Base-by-base conservation (phyloP, 2,888 invertebrate genomes). In the Clistopyga incitator region DNA sequence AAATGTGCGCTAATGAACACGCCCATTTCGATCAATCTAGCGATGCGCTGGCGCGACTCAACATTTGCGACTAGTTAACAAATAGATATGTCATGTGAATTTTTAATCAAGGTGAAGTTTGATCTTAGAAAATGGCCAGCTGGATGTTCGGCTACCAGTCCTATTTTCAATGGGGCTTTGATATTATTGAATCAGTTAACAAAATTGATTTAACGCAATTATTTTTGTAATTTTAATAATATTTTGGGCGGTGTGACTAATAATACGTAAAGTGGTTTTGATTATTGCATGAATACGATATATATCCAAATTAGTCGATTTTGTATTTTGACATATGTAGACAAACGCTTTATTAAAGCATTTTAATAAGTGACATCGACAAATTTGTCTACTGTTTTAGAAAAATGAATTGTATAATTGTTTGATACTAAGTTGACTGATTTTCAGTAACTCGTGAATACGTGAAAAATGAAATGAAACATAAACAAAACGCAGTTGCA, bases 1-100 rank as follows among this genome's bases (percentile, higher is more conserved):
- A 72, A 64, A 74, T 47, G 65, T 54, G 59, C 45, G 74, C 68
- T 75, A 74, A 68, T 68, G 68, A 75, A 78, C 56, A 52, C 72
- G 52, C 67, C 42, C 65, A 65, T 52, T 68, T 64, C 64, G 70
- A 82, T 68, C 71, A 56, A 71, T 50, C 11, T 47, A 59, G 20
- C 56, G 34, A 56, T 23, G 23, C 45, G 54, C 18, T 20, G 20
- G 38, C 20, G 13, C 59, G 47, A 1, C 6, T 59, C 3, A 6
- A 42, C 38, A 67, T 45, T 50, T 20, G 42, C n/a, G 4, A 6
- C 61, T 20, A 15, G 23, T 8, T 20, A 20, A 45, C 29, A 38
- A 29, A 64, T 47, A 61, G 18, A 61, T 47, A 23, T 29, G 10
- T 56, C n/a, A 23, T 13, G 2, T 56, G 3, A 29, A 29, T 23